Conservation (phyloP, 2,888 invertebrate species). For the Dorcus hopei region DNA sequence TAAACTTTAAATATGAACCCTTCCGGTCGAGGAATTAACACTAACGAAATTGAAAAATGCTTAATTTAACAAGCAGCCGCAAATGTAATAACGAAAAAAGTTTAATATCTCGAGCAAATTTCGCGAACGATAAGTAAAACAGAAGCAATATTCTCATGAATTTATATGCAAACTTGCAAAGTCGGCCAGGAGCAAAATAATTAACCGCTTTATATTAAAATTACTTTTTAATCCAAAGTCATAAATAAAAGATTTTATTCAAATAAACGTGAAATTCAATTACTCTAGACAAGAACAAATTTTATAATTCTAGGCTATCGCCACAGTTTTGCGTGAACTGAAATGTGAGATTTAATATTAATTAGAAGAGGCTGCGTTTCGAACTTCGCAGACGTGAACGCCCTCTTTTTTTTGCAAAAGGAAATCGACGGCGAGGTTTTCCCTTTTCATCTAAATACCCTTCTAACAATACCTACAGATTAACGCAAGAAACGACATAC, state of each 20-base stretch:
- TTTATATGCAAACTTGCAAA: slow-evolving; percentile 26
- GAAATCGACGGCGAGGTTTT: too few species aligned
- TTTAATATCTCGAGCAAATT: slow-evolving; percentile 24
- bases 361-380: too few species aligned
- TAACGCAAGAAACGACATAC: too few species aligned
- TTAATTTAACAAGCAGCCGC: slow-evolving; percentile 16
- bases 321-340: neutral
- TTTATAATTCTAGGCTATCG: neutral
- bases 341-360: too few species aligned
- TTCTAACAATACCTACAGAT: too few species aligned
- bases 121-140: slow-evolving; percentile 22
- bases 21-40: slow-evolving; percentile 12
- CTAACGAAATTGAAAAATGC: slow-evolving; percentile 17
- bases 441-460: too few species aligned
- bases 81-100: slow-evolving; percentile 25
- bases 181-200: slow-evolving; percentile 31
- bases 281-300: slow-evolving; percentile 15
- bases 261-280: slow-evolving; percentile 26
- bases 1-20: too few species aligned
- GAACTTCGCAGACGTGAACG: too few species aligned
- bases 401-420: too few species aligned
- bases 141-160: slow-evolving; percentile 24
- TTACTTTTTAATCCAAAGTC: slow-evolving; percentile 36
- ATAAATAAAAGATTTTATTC: slow-evolving; percentile 37
- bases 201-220: slow-evolving; percentile 40